A percentile compares a stretch with the other conserved stretches of the same genome.
phyloP scores from a whole-genome alignment of 2,797 vertebrate genomes.

The Helostoma temminkii region DNA sequence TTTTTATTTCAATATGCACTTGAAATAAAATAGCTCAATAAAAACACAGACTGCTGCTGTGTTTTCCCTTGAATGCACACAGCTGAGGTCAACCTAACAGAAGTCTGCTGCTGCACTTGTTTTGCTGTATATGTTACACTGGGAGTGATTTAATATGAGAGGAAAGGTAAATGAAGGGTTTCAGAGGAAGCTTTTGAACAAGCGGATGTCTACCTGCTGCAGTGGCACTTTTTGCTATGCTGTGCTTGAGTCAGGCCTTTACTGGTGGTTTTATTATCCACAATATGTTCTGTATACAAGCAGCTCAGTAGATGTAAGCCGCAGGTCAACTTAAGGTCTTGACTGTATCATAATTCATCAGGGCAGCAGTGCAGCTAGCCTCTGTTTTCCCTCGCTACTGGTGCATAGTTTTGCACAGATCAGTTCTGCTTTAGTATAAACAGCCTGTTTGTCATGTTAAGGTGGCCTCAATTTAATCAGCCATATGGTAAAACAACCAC shows the following conservation, averaged over 20 bases:
- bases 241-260: constrained; percentile 56
- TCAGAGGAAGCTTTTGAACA: constrained; percentile 54
- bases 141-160: constrained; percentile 56
- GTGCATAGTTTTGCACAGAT: constrained; percentile 32
- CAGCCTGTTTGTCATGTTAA: constrained; percentile 21
- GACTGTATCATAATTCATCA: constrained; percentile 48
- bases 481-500: constrained; percentile 25
- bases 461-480: constrained; percentile 29
- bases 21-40: no score
- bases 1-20: not conserved
- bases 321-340: constrained; percentile 46
- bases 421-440: constrained; percentile 26
- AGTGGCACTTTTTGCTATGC: constrained; percentile 41
- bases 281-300: constrained; percentile 55
- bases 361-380: constrained; percentile 7
- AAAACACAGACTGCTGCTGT: not conserved
- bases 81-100: constrained; percentile 20
- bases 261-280: constrained; percentile 49
- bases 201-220: constrained; percentile 49
- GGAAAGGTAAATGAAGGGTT: constrained; percentile 57
- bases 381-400: constrained; percentile 26
- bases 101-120: constrained; percentile 25
- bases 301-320: constrained; percentile 45
- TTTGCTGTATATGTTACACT: constrained; percentile 26
- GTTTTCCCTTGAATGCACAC: constrained; percentile 20